Conservation (phyloP, 2,888 invertebrate species). For the Proisotoma minuta region DNA sequence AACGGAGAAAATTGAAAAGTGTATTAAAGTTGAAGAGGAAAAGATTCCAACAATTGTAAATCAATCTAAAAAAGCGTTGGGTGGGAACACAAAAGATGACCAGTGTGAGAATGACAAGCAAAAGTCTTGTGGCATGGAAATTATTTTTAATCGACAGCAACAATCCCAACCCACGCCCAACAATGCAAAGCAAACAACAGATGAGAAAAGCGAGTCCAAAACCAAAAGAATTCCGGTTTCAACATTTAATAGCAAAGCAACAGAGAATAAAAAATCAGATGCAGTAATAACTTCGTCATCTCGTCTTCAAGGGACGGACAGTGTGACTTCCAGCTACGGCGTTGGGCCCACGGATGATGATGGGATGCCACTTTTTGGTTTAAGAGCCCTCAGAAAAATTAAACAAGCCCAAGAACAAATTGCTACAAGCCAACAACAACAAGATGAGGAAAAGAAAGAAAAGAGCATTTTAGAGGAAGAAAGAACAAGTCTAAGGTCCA, state of each 20-base stretch:
- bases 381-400: conserved; percentile 60
- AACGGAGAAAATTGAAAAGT: conserved; percentile 3
- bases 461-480: conserved; percentile 6
- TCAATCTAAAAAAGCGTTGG: neutral
- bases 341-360: conserved; percentile 77
- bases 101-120: conserved; percentile 3
- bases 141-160: conserved; percentile 10
- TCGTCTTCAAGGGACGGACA: conserved; percentile 37
- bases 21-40: neutral
- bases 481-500: conserved; percentile 27
- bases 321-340: conserved; percentile 73
- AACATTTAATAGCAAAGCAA: conserved; percentile 11
- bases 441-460: neutral
- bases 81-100: neutral
- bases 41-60: neutral
- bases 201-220: conserved; percentile 26
- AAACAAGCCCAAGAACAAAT: conserved; percentile 43
- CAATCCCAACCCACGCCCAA: conserved; percentile 2
- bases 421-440: neutral
- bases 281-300: neutral
- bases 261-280: conserved; percentile 54
- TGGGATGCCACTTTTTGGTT: conserved; percentile 72
- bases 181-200: neutral
- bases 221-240: conserved; percentile 29
- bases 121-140: neutral